Base-by-base conservation (phyloP, 2,113 vertebrate species). In the Notothenia rossii region DNA sequence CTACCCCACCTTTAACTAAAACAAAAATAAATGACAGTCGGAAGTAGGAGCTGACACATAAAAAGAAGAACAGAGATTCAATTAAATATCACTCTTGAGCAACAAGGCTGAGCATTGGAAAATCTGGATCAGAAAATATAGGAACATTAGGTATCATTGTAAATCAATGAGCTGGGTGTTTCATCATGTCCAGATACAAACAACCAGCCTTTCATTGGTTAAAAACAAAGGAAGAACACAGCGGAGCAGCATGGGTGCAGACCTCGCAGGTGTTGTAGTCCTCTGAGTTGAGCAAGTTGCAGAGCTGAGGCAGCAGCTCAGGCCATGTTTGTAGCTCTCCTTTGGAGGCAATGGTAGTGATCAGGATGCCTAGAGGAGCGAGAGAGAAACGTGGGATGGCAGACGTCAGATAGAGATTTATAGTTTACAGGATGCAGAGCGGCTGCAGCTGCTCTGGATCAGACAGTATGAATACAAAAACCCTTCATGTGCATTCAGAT, bases 261-360 rank as follows among this genome's bases (percentile, higher is more conserved):
- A 97, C 97, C 97, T 98, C 98, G 22, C 98, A 99, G 0, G 97
- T 98, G 93, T 98, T 99, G 90, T 99, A 99, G 77, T 99, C 97
- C 86, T 99, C 98, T 0, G 98, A 98, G 90, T 98, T 98, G 53
- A 99, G 98, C 65, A 98, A 88, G 93, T 97, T 98, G 87, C 98
- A 99, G 72, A 99, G 96, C 92, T 98, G 97, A 2, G 97, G 98
- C 65, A 98, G 94, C 72, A 98, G 95, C 86, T 99, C 97, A 0
- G 98, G 98, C 98, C 98, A 99, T 81, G 96, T 96, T 91, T 99
- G 97, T 49, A 99, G 94, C 93, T 98, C 97, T 0, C 98, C 98
- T 90, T 98, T 98, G 71, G 97, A 98, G 46, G 97, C 95, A 77
- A 98, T 98, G 20, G 97, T 99, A 55, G 98, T 99, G 86, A 99